Percentiles rank a stretch among this genome's conserved stretches.
phyloP scores from a whole-genome alignment of 2,797 vertebrate species.

The Hippocampus kuda region DNA sequence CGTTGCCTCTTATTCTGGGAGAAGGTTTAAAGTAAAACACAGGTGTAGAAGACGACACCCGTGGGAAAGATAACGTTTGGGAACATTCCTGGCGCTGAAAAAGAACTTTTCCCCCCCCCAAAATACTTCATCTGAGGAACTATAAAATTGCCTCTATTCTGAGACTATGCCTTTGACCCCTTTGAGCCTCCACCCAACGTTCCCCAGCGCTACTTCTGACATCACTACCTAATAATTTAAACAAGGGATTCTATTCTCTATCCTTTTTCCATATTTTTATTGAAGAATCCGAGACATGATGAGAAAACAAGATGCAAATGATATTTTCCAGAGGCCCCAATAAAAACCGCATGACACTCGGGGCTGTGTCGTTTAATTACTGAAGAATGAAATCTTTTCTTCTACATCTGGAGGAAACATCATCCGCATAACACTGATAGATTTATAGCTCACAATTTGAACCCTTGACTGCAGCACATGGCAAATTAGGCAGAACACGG shows the following conservation, averaged over 20 bases:
- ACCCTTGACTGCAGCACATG: slow-evolving; percentile 57
- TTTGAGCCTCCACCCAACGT: slow-evolving; percentile 35
- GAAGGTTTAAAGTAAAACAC: slow-evolving; percentile 50
- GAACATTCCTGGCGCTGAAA: slow-evolving; percentile 52
- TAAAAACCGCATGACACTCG: slow-evolving; percentile 72
- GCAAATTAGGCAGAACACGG: slow-evolving; percentile 69
- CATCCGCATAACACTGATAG: slow-evolving; percentile 66
- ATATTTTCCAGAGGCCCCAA: slow-evolving; percentile 66
- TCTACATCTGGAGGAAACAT: slow-evolving; percentile 78
- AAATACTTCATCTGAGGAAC: slow-evolving; percentile 41
- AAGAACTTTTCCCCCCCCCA: slow-evolving; percentile 7
- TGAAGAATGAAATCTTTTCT: slow-evolving; percentile 77
- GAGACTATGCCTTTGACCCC: slow-evolving; percentile 43
- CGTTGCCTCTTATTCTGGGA: slow-evolving; percentile 35
- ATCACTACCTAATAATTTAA: slow-evolving; percentile 54
- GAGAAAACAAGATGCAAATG: slow-evolving; percentile 73
- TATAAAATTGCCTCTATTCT: slow-evolving; percentile 50
- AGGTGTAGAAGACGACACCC: slow-evolving; percentile 51
- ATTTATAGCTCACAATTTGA: slow-evolving; percentile 73
- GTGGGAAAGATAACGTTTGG: slow-evolving; percentile 53
- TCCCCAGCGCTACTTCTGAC: slow-evolving; percentile 43
- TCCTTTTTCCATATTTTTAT: slow-evolving; percentile 50
- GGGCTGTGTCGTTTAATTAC: slow-evolving; percentile 75
- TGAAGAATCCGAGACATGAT: slow-evolving; percentile 60
- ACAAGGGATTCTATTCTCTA: slow-evolving; percentile 46